A percentile compares a stretch with the other conserved stretches of the same genome.
These are phyloP conservation scores for Poecilia picta DNA, from an alignment of 2,797 vertebrate species.

Conservation along the genomic window DNA sequence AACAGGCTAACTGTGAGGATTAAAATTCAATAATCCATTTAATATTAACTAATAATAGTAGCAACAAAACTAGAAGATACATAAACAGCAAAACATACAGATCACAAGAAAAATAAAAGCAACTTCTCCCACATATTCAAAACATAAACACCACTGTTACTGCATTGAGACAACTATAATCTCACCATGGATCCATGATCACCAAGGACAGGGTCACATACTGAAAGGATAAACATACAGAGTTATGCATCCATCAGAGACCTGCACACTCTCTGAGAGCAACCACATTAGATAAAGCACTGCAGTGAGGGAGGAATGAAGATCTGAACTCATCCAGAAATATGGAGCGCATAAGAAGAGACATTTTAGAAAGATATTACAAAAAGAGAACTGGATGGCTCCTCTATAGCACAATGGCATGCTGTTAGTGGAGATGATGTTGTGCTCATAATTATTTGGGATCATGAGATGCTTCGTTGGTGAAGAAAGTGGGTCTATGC, in stretches of 20 bases:
- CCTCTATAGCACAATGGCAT: neutral
- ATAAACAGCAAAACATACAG: conserved; percentile 7
- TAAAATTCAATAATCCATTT: neutral
- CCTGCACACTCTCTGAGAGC: neutral
- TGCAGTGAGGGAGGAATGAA: conserved; percentile 29
- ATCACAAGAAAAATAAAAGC: neutral
- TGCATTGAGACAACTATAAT: neutral
- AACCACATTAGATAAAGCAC: conserved; percentile 12
- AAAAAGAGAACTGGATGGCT: neutral
- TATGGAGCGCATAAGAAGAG: neutral
- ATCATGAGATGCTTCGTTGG: neutral
- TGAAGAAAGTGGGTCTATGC: neutral
- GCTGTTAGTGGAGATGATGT: neutral
- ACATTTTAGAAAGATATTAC: neutral
- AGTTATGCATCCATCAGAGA: conserved; percentile 16
- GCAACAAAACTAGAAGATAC: neutral
- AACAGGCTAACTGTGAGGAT: neutral
- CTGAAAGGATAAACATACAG: conserved; percentile 76
- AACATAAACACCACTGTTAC: neutral
- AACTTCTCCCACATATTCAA: neutral
- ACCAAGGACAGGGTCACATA: conserved; percentile 97
- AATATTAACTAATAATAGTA: too few relatives aligned
- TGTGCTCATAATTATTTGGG: neutral
- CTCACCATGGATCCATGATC: conserved; percentile 97
- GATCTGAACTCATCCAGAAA: conserved; percentile 12